Evolutionary conservation across 2,888 invertebrate species (phyloP), one percentile per base, ranked within the genome.

Genomic region (Harpalus rufipes): DNA sequence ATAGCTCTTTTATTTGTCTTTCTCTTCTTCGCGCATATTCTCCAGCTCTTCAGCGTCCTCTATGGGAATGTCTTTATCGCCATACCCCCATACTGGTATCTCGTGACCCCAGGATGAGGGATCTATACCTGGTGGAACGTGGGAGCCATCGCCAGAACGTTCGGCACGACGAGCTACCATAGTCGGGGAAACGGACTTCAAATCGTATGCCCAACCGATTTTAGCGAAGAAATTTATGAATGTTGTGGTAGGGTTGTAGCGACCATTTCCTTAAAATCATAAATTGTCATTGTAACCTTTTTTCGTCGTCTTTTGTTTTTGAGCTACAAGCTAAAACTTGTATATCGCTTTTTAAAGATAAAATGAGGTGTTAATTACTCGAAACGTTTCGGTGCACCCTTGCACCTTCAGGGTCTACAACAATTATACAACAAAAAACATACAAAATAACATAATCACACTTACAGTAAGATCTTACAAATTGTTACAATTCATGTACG

Each of bases 121-220:
- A 12, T 51, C 44, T 51, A 1, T 12, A 51, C 44, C 44, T 51
- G 44, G 44, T 16, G 32, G 68, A 4, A 32, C 39, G 39, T 68
- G 68, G 7, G 39, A 92, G 0, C 94, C 94, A 87, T 94, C 95
- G 0, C 95, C 95, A 63, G 92, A 92, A 87, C 93, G 92, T 18
- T 90, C 89, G 1, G 93, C 94, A 16, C 94, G 90, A 81, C 93
- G 90, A n/a, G 91, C 89, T 0, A 94, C 91, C 93, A 94, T 93
- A 85, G 91, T 90, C 0, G 91, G 89, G 0, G 94, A 93, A 0
- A 93, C 94, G n/a, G 90, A 93, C 89, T 95, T 94, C 91, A 96
- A 91, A 89, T 97, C 97, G 89, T 95, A 96, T 0, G 96, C 97
- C 94, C 95, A 95, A 65, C 97, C 97, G 32, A 97, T 89, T 87